Evolutionary conservation across 2,113 vertebrate genomes (phyloP).

Genomic region (Ochotona curzoniae): DNA sequence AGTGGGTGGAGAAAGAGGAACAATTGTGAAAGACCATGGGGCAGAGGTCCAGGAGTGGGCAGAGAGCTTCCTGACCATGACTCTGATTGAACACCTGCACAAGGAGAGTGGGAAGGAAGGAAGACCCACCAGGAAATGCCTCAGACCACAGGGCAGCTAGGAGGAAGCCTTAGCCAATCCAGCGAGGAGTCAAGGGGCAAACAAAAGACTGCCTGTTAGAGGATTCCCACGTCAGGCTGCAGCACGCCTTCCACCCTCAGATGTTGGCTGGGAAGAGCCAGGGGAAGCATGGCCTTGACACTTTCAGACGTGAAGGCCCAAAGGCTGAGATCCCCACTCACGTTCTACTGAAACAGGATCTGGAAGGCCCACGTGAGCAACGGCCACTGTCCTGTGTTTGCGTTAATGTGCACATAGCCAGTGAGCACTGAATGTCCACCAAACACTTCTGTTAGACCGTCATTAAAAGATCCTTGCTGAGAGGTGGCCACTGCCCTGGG

Average conservation of each 20-base stretch:
- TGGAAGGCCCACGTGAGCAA: not conserved
- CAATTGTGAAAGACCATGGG: not conserved
- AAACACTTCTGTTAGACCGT: not conserved
- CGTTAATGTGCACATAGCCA: not conserved
- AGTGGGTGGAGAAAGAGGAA: no score
- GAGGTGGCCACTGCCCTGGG: not conserved
- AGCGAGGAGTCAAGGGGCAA: not conserved
- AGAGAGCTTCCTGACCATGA: not conserved
- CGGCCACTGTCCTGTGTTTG: not conserved
- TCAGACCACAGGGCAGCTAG: not conserved
- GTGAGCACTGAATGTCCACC: not conserved
- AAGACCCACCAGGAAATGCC: not conserved
- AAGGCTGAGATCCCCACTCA: not conserved
- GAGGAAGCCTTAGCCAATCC: not conserved
- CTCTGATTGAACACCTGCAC: not conserved
- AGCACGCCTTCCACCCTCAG: fast-evolving
- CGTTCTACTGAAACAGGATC: not conserved
- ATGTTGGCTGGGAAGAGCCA: not conserved
- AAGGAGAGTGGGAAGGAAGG: not conserved
- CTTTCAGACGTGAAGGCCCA: not conserved
- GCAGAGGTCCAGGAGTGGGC: not conserved
- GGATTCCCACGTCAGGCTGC: not conserved
- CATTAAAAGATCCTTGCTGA: not conserved
- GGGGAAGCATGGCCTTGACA: not conserved
- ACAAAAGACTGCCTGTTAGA: not conserved